Percentiles rank a stretch among this genome's conserved stretches.
Conservation (phyloP, 1,140 invertebrate genomes). For the Anagrus nilaparvatae region DNA sequence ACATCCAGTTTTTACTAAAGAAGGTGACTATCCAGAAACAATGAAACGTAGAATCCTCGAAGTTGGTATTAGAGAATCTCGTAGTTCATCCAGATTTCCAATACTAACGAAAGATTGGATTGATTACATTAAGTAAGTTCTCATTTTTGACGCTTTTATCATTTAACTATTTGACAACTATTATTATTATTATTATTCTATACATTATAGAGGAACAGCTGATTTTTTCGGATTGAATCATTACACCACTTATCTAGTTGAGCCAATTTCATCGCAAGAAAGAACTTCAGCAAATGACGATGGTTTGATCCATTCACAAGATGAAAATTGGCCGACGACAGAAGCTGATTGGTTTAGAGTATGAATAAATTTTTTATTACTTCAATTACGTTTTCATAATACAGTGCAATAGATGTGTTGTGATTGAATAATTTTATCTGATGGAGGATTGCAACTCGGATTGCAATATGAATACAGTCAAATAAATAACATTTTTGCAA, state of each 20-base stretch:
- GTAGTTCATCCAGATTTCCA: slow-evolving; percentile 41
- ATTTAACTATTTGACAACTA: background rate
- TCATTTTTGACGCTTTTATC: background rate
- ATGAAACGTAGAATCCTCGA: slow-evolving; percentile 42
- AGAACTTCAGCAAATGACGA: slow-evolving; percentile 20
- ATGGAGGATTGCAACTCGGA: background rate
- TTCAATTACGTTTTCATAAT: background rate
- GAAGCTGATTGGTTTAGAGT: slow-evolving; percentile 34
- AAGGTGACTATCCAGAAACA: slow-evolving; percentile 50
- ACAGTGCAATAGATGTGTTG: background rate
- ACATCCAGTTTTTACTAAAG: slow-evolving; percentile 47
- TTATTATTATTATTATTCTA: background rate
- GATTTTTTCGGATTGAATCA: slow-evolving; percentile 55
- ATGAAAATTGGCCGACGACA: slow-evolving; percentile 24
- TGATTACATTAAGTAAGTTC: slow-evolving; percentile 26
- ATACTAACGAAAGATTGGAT: slow-evolving; percentile 43
- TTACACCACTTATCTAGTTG: slow-evolving; percentile 40
- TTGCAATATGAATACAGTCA: background rate
- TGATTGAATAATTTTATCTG: background rate
- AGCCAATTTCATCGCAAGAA: slow-evolving; percentile 3
- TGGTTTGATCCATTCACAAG: slow-evolving; percentile 14
- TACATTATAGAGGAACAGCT: slow-evolving; percentile 34
- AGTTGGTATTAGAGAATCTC: slow-evolving; percentile 45
- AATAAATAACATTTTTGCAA: background rate
- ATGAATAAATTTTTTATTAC: background rate